Base-by-base conservation (phyloP, 2,888 invertebrate species). In the Synergus itoensis region DNA sequence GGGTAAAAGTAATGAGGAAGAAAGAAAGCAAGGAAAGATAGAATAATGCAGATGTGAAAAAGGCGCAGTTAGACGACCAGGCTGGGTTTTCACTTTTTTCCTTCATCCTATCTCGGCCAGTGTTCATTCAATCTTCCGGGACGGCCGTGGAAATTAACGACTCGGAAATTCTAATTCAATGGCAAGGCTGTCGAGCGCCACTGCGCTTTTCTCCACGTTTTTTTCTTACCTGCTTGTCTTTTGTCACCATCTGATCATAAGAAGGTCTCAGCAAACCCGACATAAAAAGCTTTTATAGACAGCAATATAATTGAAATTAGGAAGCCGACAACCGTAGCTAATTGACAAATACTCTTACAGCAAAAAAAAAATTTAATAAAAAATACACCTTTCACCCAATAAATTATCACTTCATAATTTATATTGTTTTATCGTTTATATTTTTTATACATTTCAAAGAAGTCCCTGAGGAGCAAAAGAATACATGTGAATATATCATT, bases 81-180 rank as follows among this genome's bases (percentile, higher is more conserved):
- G 45, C 41, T 62, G 40, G 41, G 60, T 60, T 76, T 63, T 76
- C 57, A 60, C 76, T 77, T 80, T 79, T 77, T 79, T 77, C 21
- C 76, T 77, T 62, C 63, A 45, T 53, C 28, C 48, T 76, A 76
- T 67, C 76, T 53, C 41, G 76, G 69, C 73, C 67, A 73, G 63
- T 77, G 79, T 77, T 80, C 65, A 53, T 77, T 79, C 65, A 76
- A 76, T 48, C 64, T 77, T 76, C 65, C 67, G 65, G 62, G 79
- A 78, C 76, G 75, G 79, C 85, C 81, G 80, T 84, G 83, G 84
- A 86, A 88, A 88, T 87, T 88, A 88, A 88, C 88, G 87, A 87
- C 86, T 87, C 84, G 88, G 88, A 88, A 88, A 88, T 88, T 88
- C 85, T 87, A 88, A 88, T 88, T 88, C 88, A 88, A 88, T 88